Base-by-base conservation (phyloP, 53 echinoderm and acorn worm genomes). In the Pentamera pediparva region DNA sequence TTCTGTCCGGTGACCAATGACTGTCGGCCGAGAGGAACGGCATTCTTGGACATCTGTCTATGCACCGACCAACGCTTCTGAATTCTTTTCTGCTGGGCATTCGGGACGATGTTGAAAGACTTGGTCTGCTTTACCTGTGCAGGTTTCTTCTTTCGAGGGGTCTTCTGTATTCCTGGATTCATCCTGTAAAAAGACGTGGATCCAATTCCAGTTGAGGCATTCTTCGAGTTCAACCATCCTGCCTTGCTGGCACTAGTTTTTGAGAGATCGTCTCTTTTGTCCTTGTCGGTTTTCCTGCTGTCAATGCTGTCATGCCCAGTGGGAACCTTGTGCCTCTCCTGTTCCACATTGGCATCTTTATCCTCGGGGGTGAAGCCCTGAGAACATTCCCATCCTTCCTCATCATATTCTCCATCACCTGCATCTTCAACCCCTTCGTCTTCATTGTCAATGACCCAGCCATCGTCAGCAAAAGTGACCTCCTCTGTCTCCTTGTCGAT, bases 1-100 rank as follows among this genome's bases (percentile, higher is more conserved):
- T 1, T 6, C 67, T 67, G 67, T 4, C 67, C 67, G 11, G 67
- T 67, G 27, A 67, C 67, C 9, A 67, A 18, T 4, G 67, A 67
- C 29, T 15, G 10, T 10, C 30, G 39, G 17, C 67, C 67, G 15
- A 67, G 67, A 13, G 67, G 67, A 6, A 67, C 67, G 17, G 67
- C 67, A 0, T 19, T 10, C 39, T 43, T 57, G 13, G 58, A 29
- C 9, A 20, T 26, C 32, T 57, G 29, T 27, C 15, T 52, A 6
- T 52, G 52, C 6, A 15, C 0, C 25, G 58, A 57, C 4, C 9
- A n/a, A n/a, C n/a, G n/a, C n/a, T n/a, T n/a, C n/a, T n/a, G n/a
- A n/a, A n/a, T n/a, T n/a, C n/a, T n/a, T n/a, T n/a, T n/a, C n/a
- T n/a, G n/a, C n/a, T n/a, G n/a, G n/a, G n/a, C n/a, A n/a, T n/a